phyloP scores from a whole-genome alignment of 2,888 invertebrate genomes.

The Amblyjoppa fuscipennis region DNA sequence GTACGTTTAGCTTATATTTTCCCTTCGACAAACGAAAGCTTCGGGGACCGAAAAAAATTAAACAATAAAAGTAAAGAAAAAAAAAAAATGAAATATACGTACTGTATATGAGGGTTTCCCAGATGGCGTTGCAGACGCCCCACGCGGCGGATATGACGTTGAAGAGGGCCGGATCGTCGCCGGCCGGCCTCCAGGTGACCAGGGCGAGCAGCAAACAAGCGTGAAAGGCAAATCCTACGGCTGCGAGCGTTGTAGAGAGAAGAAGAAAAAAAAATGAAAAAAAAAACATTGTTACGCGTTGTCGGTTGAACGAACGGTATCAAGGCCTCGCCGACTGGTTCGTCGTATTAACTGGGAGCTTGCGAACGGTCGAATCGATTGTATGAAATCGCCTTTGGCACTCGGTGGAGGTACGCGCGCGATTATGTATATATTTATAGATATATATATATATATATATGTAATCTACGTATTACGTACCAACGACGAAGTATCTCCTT shows the following conservation, averaged over 20 bases:
- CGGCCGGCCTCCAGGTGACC: conserved; percentile 92
- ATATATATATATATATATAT: not conserved
- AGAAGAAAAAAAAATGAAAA: conserved; percentile 2
- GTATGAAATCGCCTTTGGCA: conserved; percentile 37
- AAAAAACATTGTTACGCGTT: conserved; percentile 40
- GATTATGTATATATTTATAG: conserved; percentile 14
- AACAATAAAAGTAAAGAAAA: not conserved
- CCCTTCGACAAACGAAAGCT: too few species aligned
- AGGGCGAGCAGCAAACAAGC: conserved; percentile 92
- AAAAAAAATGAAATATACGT: conserved; percentile 53
- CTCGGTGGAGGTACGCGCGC: conserved; percentile 11
- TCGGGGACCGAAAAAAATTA: not conserved
- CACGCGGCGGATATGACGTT: conserved; percentile 94
- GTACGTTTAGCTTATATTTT: too few species aligned
- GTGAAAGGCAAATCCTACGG: conserved; percentile 93
- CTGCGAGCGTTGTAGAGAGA: conserved; percentile 83
- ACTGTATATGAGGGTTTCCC: conserved; percentile 89
- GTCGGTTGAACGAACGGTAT: conserved; percentile 58
- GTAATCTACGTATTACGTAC: conserved; percentile 83
- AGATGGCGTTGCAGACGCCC: conserved; percentile 95
- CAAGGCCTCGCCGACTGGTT: conserved; percentile 52
- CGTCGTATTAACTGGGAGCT: conserved; percentile 32
- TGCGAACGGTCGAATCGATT: conserved; percentile 21
- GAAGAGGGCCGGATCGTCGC: conserved; percentile 92
- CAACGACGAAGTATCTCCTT: conserved; percentile 90